Percentiles rank a stretch among this genome's conserved stretches.
Conservation (phyloP, 2,797 vertebrate species). For the Pristis pectinata region DNA sequence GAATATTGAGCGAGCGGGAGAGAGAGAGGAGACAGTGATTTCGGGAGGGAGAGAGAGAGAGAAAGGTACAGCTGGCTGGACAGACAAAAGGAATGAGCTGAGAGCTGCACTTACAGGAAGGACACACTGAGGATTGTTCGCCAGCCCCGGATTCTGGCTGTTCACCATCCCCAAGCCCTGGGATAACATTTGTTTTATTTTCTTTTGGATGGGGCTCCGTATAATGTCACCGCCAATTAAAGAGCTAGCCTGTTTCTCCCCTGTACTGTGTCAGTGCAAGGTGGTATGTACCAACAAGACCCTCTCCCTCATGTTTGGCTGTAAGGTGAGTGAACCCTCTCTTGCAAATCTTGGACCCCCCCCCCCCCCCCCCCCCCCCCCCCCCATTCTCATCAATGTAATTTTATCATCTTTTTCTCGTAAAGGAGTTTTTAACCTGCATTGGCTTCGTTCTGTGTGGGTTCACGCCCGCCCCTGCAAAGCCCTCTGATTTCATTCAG, state of each 20-base stretch:
- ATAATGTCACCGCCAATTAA: constrained; percentile 63
- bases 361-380: too few relatives aligned
- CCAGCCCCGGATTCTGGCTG: not conserved
- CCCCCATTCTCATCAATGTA: not conserved
- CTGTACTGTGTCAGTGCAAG: constrained; percentile 78
- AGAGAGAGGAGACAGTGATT: not conserved
- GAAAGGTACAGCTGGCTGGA: not conserved
- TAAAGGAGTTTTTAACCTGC: not conserved
- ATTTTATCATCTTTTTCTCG: not conserved
- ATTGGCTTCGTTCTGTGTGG: not conserved
- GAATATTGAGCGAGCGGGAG: not conserved
- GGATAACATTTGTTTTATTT: not conserved
- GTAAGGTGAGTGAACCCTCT: constrained; percentile 59
- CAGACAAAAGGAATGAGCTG: not conserved
- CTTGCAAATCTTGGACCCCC: not conserved
- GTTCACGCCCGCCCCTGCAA: not conserved
- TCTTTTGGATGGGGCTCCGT: constrained; percentile 48
- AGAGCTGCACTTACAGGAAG: not conserved
- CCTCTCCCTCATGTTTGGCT: constrained; percentile 72
- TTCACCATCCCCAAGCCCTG: not conserved
- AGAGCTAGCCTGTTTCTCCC: constrained; percentile 69
- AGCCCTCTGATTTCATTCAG: too few relatives aligned
- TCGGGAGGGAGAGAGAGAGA: not conserved
- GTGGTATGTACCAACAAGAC: constrained; percentile 75
- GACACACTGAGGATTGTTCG: not conserved